Evolutionary conservation across 2,888 invertebrate species (phyloP), one percentile per base, ranked within the genome.

Genomic region (Ptilodon capucinus): DNA sequence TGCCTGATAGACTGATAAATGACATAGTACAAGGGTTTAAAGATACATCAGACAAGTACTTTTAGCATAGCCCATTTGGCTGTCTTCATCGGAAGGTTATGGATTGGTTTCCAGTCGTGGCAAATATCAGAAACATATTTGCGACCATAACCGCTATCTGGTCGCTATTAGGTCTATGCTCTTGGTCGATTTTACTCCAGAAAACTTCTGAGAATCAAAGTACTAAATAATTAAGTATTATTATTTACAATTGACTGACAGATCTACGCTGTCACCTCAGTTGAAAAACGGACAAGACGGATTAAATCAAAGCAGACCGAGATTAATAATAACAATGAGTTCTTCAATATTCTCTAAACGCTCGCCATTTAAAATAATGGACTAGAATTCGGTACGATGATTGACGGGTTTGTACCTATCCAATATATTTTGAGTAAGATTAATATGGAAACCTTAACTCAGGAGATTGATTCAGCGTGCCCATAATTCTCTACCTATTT

Each of bases 231-330:
- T 32, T 28, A 1, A 28, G 4, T 28, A 11, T 28, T 7, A 4
- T n/a, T 28, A 28, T n/a, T 28, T 28, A 28, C n/a, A 14, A 14
- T 14, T 32, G 14, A 32, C 14, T 14, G 32, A 32, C 32, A 16
- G 25, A 42, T 14, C 44, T 46, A 9, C 51, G 44, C 58, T 60
- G 14, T 30, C 25, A 40, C 17, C 2, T 46, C 25, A 32, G 42
- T 40, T 48, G 16, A 48, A 46, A 44, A 57, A 30, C 14, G 23
- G 28, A 45, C 34, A 41, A 0, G 28, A 2, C n/a, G n/a, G 28
- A 28, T 11, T n/a, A 42, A 18, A 14, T 39, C 40, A 45, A 46
- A 48, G 47, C 57, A 39, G 25, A 46, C 25, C n/a, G 38, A 43
- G 32, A 54, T 54, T 50, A 40, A 55, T 28, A n/a, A n/a, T n/a